Conservation (phyloP, 2,888 invertebrate genomes). For the Leucophora obtusa region DNA sequence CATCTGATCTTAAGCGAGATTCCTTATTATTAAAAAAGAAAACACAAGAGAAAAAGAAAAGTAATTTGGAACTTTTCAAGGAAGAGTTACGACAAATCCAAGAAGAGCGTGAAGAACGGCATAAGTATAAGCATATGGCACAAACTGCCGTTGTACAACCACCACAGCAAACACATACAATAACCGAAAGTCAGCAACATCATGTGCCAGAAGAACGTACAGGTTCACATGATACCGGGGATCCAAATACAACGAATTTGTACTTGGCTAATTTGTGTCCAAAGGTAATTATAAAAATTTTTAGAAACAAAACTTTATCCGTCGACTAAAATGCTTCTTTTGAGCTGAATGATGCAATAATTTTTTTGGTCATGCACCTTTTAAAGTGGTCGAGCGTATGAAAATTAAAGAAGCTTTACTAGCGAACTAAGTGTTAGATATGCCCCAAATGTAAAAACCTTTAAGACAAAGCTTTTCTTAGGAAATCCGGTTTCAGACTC, state of each 20-base stretch:
- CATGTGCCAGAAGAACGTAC: conserved; percentile 76
- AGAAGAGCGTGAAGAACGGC: conserved; percentile 97
- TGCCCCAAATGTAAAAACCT: too few relatives aligned
- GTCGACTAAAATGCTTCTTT: too few relatives aligned
- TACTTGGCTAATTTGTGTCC: conserved; percentile 98
- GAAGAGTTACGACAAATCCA: conserved; percentile 98
- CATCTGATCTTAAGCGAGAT: conserved; percentile 84
- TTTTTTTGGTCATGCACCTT: too few relatives aligned
- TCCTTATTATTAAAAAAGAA: conserved; percentile 83
- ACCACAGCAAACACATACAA: conserved; percentile 19
- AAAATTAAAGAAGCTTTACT: too few relatives aligned
- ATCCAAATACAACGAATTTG: conserved; percentile 98
- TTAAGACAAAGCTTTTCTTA: too few relatives aligned
- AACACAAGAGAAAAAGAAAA: conserved; percentile 93
- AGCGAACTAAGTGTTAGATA: too few relatives aligned
- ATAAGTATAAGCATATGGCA: conserved; percentile 88
- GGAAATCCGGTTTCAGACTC: too few relatives aligned
- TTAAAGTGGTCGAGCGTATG: too few relatives aligned
- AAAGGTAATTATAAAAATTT: conserved; percentile 82
- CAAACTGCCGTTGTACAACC: conserved; percentile 64
- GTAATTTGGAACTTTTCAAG: conserved; percentile 98
- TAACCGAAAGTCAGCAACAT: conserved; percentile 53
- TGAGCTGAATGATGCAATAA: too few relatives aligned
- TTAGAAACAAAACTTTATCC: not conserved
- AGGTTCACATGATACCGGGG: conserved; percentile 95